Evolutionary conservation across 2,888 invertebrate species (phyloP).

Genomic region (Lithosia quadra): DNA sequence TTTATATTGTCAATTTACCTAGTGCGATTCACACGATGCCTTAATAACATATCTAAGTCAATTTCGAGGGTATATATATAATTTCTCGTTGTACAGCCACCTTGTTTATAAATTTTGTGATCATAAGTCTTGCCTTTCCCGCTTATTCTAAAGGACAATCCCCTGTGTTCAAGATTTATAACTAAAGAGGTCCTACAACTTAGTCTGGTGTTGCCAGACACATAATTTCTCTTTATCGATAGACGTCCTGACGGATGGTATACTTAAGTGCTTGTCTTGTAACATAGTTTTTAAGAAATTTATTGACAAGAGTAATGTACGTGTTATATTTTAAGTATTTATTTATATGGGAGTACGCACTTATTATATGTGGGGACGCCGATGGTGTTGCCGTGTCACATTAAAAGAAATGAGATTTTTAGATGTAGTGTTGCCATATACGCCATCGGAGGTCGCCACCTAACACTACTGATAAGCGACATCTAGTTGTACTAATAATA

Average conservation of each 20-base stretch:
- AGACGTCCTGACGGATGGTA: slow-evolving; percentile 58
- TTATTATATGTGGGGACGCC: slow-evolving; percentile 64
- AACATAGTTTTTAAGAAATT: slow-evolving; percentile 80
- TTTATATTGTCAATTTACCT: slow-evolving; percentile 77
- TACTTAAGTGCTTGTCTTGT: slow-evolving; percentile 78
- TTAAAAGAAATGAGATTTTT: slow-evolving; percentile 62
- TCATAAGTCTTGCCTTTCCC: slow-evolving; percentile 58
- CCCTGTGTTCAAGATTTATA: slow-evolving; percentile 58
- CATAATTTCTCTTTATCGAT: slow-evolving; percentile 59
- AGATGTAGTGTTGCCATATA: slow-evolving; percentile 71
- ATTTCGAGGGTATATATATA: slow-evolving; percentile 78
- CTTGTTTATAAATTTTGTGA: slow-evolving; percentile 63
- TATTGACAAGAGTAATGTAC: slow-evolving; percentile 80
- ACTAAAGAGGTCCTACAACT: slow-evolving; percentile 58
- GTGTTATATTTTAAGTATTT: slow-evolving; percentile 82
- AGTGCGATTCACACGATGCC: slow-evolving; percentile 87
- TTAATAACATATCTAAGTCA: slow-evolving; percentile 87
- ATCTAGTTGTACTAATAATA: slow-evolving; percentile 83
- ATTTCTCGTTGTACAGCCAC: slow-evolving; percentile 69
- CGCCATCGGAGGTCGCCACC: slow-evolving; percentile 70
- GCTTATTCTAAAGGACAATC: slow-evolving; percentile 56
- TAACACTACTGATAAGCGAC: slow-evolving; percentile 78
- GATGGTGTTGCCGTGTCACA: slow-evolving; percentile 65
- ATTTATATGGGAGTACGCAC: slow-evolving; percentile 76
- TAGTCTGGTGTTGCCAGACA: slow-evolving; percentile 65